Conservation (phyloP, 2,113 vertebrate genomes). For the Myxocyprinus asiaticus region DNA sequence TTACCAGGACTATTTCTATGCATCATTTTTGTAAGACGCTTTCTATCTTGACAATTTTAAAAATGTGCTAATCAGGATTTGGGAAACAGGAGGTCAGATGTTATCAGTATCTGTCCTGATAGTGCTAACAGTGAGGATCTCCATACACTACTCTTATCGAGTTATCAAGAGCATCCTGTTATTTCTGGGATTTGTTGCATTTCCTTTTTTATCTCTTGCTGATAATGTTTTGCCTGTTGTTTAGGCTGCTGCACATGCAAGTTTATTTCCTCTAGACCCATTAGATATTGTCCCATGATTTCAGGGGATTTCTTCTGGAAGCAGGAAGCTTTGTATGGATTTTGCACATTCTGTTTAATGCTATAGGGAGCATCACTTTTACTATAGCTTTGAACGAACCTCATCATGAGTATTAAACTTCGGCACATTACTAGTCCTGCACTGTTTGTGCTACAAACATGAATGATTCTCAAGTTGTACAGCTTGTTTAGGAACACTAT, state of each 20-base stretch:
- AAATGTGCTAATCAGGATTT: conserved; percentile 30
- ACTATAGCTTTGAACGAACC: no score
- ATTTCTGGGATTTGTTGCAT: conserved; percentile 50
- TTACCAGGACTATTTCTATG: background rate
- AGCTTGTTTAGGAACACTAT: no score
- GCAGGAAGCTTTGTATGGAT: background rate
- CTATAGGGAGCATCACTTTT: no score
- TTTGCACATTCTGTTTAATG: background rate
- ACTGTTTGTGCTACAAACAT: no score
- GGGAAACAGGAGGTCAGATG: conserved; percentile 8
- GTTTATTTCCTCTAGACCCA: conserved; percentile 58
- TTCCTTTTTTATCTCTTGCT: conserved; percentile 53
- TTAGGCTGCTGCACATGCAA: conserved; percentile 52
- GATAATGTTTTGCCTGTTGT: conserved; percentile 52
- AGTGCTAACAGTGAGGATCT: conserved; percentile 39
- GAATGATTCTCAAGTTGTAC: no score
- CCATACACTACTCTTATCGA: conserved; percentile 55
- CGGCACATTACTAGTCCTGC: no score
- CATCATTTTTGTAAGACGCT: background rate
- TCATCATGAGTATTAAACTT: no score
- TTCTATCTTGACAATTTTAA: background rate
- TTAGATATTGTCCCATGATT: conserved; percentile 5
- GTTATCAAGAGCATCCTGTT: conserved; percentile 62
- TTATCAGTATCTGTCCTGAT: conserved; percentile 35
- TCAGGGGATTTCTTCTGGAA: background rate